Evolutionary conservation across 2,113 vertebrate species (phyloP), one percentile per base, ranked within the genome.

Genomic region (Ursus arctos): DNA sequence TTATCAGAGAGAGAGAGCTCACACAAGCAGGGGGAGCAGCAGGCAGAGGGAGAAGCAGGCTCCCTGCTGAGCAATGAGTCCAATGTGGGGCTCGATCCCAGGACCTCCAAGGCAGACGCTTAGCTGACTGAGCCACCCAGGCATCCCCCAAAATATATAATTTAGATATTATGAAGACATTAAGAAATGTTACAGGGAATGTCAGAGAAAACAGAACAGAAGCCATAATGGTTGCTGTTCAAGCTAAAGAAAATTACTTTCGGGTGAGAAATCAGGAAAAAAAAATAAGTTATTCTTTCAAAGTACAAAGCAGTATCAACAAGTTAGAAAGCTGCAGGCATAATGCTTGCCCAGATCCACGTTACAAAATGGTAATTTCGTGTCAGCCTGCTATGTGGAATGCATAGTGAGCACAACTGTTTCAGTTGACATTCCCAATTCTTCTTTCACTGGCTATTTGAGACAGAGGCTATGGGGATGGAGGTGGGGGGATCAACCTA

Each of bases 231-330:
- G 53, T 97, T 97, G 49, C 43, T 88, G 21, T 63, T 88, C 21
- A 88, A 81, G 28, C 6, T 51, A 55, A 84, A 67, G 15, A 26
- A 87, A 96, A 93, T 94, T 94, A 61, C 36, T 71, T 93, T 88
- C 26, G 81, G 18, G 69, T 94, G 16, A 94, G 88, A 63, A 91
- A 91, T 65, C 12, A 49, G 53, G n/a, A 88, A 36, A n/a, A 47
- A 61, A 33, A 14, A 63, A 36, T 36, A 36, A 55, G 33, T 47
- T 55, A 18, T 95, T 94, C 10, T 86, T 86, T 82, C 31, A 72
- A 31, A 97, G 31, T 49, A 92, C 72, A 6, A 94, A 19, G 14
- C 1, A n/a, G 12, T 24, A 88, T 49, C 6, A 47, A 49, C 11
- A 88, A 57, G 1, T 61, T 72, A 72, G 53, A 85, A 95, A 57